A percentile compares a stretch with the other conserved stretches of the same genome.
Conservation (phyloP, 2,113 vertebrate genomes). For the Notothenia rossii region DNA sequence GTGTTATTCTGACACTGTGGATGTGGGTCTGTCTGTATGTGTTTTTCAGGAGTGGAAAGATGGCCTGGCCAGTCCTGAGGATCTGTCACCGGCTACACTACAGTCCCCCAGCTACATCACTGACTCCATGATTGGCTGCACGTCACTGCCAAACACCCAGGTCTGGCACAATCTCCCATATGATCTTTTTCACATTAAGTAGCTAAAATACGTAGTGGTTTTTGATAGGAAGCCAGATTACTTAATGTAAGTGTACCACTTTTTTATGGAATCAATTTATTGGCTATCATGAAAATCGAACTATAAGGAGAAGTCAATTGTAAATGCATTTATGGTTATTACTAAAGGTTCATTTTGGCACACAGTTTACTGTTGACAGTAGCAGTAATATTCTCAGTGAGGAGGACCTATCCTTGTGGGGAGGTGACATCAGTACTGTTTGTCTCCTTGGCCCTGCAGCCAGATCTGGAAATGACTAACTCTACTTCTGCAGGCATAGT, state of each 20-base stretch:
- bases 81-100: constrained; percentile 77
- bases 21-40: constrained; percentile 42
- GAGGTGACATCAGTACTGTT: constrained; percentile 53
- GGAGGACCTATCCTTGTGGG: constrained; percentile 22
- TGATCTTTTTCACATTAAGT: neutral
- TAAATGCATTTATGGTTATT: neutral
- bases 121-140: constrained; percentile 77
- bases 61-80: constrained; percentile 75
- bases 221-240: neutral
- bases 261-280: constrained; percentile 3
- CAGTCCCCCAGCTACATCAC: constrained; percentile 79
- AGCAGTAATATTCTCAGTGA: constrained; percentile 19
- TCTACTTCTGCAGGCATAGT: constrained; percentile 12
- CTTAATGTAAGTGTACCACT: neutral
- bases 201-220: neutral
- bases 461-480: constrained; percentile 52
- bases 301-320: neutral
- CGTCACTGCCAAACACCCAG: constrained; percentile 71
- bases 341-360: constrained; percentile 9
- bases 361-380: neutral
- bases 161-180: constrained; percentile 57
- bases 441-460: constrained; percentile 40
- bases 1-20: constrained; percentile 23
- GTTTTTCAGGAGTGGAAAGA: constrained; percentile 83
- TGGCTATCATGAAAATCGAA: neutral